A percentile compares a stretch with the other conserved stretches of the same genome.
phyloP scores from a whole-genome alignment of 2,888 invertebrate genomes.

The Melanostoma scalare region DNA sequence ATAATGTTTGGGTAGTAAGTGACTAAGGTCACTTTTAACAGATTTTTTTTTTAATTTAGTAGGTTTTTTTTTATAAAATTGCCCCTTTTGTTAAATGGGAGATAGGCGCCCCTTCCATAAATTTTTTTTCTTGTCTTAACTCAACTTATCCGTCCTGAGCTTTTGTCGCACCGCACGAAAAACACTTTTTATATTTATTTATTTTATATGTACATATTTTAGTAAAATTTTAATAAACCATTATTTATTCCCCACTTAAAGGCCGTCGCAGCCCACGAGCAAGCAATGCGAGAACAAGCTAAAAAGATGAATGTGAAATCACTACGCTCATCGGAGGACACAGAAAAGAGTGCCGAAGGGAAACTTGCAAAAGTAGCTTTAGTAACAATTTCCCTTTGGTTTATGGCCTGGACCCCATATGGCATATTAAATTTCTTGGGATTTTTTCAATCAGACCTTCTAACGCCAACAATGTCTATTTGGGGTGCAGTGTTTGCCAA shows the following conservation, averaged over 20 bases:
- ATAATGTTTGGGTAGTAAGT: too few species aligned
- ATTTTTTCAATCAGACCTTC: conserved; percentile 88
- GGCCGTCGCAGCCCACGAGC: conserved; percentile 93
- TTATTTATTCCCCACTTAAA: conserved; percentile 75
- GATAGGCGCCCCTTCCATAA: too few species aligned
- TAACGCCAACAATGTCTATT: conserved; percentile 91
- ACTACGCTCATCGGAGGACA: conserved; percentile 89
- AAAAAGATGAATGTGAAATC: conserved; percentile 97
- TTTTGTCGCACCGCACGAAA: too few species aligned
- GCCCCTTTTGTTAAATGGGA: too few species aligned
- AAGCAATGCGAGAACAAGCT: conserved; percentile 93
- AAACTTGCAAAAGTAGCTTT: conserved; percentile 95
- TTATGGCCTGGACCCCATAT: conserved; percentile 96
- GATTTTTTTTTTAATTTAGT: too few species aligned
- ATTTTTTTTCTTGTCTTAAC: too few species aligned
- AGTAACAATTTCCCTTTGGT: conserved; percentile 94
- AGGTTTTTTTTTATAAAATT: too few species aligned
- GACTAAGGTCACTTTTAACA: too few species aligned
- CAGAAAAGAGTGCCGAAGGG: conserved; percentile 91
- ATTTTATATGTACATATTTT: too few species aligned
- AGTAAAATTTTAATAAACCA: too few species aligned
- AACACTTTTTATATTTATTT: too few species aligned
- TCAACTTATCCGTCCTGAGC: too few species aligned
- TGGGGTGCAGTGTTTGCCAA: conserved; percentile 96
- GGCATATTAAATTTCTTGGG: conserved; percentile 91